Conservation (phyloP, 2,797 vertebrate species). For the Muraenolepis orangiensis region DNA sequence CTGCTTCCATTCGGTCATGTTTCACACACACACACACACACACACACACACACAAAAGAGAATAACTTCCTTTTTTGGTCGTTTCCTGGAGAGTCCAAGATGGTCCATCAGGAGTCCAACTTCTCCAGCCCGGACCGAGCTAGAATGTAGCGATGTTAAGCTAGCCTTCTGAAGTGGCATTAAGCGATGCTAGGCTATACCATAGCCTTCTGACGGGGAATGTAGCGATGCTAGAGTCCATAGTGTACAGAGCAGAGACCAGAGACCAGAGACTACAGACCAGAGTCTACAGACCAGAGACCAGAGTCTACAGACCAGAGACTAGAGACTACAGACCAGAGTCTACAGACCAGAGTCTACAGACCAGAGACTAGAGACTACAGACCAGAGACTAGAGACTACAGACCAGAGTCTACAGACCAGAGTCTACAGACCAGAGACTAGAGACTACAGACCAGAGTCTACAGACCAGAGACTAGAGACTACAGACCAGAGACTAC, state of each 20-base stretch:
- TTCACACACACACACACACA: background rate
- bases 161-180: background rate
- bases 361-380: too few species aligned
- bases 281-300: constrained; percentile 5
- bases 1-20: too few species aligned
- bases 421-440: too few species aligned
- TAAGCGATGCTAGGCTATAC: background rate
- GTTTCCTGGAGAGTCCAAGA: background rate
- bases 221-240: constrained; percentile 5
- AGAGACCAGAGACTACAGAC: constrained; percentile 4
- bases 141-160: background rate
- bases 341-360: too few species aligned
- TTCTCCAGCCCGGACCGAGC: constrained; percentile 51
- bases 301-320: too few species aligned
- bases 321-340: too few species aligned
- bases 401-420: too few species aligned
- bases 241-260: too few species aligned
- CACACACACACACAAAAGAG: constrained; percentile 29
- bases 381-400: too few species aligned
- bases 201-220: background rate
- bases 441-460: too few species aligned
- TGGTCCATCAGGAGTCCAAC: constrained; percentile 36
- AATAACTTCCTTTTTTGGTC: constrained; percentile 40
- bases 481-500: too few species aligned
- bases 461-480: too few species aligned